Conservation (phyloP, 2,797 vertebrate genomes). For the Ctenopoma kingsleyae region DNA sequence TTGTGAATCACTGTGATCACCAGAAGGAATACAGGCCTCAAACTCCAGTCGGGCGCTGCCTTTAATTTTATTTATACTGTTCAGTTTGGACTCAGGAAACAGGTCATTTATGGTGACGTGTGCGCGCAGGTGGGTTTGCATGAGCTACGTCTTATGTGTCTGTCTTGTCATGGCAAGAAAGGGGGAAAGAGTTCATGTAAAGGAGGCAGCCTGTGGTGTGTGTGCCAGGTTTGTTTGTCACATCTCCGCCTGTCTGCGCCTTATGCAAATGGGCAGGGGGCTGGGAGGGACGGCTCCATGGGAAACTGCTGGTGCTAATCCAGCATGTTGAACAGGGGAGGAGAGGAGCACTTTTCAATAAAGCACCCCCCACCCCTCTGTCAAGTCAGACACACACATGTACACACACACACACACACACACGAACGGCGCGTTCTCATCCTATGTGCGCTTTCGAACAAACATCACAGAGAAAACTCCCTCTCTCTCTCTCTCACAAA, state of each 20-base stretch:
- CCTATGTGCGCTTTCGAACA: slow-evolving; percentile 51
- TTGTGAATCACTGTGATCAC: slow-evolving; percentile 73
- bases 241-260: slow-evolving; percentile 86
- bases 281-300: slow-evolving; percentile 81
- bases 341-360: slow-evolving; percentile 85
- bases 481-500: slow-evolving; percentile 59
- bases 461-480: slow-evolving; percentile 57
- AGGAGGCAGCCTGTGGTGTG: slow-evolving; percentile 79
- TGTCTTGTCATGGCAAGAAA: slow-evolving; percentile 50
- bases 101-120: slow-evolving; percentile 34
- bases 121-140: slow-evolving; percentile 58
- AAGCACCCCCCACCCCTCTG: slow-evolving; percentile 75
- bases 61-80: slow-evolving; percentile 45
- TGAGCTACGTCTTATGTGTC: slow-evolving; percentile 23
- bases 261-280: slow-evolving; percentile 84
- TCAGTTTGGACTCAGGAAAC: slow-evolving; percentile 41
- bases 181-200: slow-evolving; percentile 70
- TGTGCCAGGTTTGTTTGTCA: slow-evolving; percentile 88
- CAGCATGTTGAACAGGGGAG: slow-evolving; percentile 86
- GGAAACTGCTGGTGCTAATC: slow-evolving; percentile 89
- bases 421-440: slow-evolving; percentile 50
- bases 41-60: slow-evolving; percentile 41
- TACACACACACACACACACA: slow-evolving; percentile 37
- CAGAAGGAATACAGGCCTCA: slow-evolving; percentile 57
- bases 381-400: slow-evolving; percentile 71